A percentile compares a stretch with the other conserved stretches of the same genome.
Evolutionary conservation across 2,797 vertebrate genomes (phyloP).

Genomic region (Leucoraja ocellata): DNA sequence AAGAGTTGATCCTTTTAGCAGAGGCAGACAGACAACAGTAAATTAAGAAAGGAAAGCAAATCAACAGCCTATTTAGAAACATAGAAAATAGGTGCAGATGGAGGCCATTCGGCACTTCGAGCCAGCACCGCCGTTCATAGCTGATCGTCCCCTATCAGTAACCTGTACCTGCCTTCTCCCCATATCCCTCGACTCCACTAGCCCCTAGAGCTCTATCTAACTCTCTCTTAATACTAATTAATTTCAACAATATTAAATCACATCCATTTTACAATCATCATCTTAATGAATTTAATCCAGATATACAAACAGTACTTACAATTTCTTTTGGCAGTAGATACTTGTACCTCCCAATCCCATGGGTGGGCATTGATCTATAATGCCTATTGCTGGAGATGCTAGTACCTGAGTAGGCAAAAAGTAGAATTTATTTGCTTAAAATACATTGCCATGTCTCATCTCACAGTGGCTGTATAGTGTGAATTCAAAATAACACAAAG

Average conservation of each 20-base stretch:
- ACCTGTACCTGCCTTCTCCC: no score
- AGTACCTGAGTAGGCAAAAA: slow-evolving; percentile 30
- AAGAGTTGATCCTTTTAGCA: background rate
- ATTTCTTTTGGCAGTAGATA: slow-evolving; percentile 62
- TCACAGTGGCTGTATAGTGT: background rate
- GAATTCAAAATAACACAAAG: background rate
- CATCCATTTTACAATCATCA: background rate
- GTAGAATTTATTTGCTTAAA: slow-evolving; percentile 47
- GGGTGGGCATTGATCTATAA: slow-evolving; percentile 67
- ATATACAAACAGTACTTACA: slow-evolving; percentile 47
- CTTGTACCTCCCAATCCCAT: slow-evolving; percentile 75
- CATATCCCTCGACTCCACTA: no score
- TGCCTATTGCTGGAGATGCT: slow-evolving; percentile 52
- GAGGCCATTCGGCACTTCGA: no score
- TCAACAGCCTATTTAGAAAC: background rate
- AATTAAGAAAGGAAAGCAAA: background rate
- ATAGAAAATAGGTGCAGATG: no score
- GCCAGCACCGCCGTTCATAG: no score
- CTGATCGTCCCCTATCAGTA: no score
- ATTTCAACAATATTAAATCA: background rate
- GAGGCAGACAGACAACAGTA: background rate
- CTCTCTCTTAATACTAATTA: no score
- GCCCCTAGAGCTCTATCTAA: no score
- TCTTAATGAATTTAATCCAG: background rate
- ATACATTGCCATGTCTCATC: slow-evolving; percentile 39